These are phyloP conservation scores for Mactra quadrangularis DNA, from an alignment of 1,140 invertebrate genomes.

Conservation along the genomic window DNA sequence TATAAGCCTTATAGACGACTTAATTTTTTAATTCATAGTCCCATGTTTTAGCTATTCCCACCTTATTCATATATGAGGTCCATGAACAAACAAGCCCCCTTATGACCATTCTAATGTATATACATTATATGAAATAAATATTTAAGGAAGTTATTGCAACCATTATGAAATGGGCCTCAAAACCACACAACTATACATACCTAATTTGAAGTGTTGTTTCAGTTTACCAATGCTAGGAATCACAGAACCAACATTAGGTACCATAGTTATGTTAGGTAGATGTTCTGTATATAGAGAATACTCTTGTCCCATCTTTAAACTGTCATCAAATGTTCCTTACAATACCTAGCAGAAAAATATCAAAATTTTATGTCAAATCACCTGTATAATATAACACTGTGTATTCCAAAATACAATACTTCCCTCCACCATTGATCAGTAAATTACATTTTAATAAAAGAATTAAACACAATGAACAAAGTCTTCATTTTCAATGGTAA, in stretches of 20 bases:
- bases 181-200: constrained; percentile 31
- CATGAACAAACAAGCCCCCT: not conserved
- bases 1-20: too few species aligned
- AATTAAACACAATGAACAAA: too few species aligned
- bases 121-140: not conserved
- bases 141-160: too few species aligned
- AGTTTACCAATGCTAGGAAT: constrained; percentile 13
- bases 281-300: constrained; percentile 25
- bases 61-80: not conserved
- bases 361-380: too few species aligned
- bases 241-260: not conserved
- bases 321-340: not conserved
- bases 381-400: too few species aligned
- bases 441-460: too few species aligned
- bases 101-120: not conserved
- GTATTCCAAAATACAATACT: too few species aligned
- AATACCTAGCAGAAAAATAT: too few species aligned
- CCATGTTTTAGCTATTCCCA: not conserved
- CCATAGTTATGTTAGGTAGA: constrained; percentile 12
- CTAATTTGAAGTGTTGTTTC: not conserved
- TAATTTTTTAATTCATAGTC: not conserved
- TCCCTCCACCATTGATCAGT: too few species aligned
- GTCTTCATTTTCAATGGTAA: too few species aligned
- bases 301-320: constrained; percentile 31
- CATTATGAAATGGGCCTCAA: too few species aligned